A percentile compares a stretch with the other conserved stretches of the same genome.
Evolutionary conservation across 2,888 invertebrate genomes (phyloP).

Genomic region (Ophion ellenae): DNA sequence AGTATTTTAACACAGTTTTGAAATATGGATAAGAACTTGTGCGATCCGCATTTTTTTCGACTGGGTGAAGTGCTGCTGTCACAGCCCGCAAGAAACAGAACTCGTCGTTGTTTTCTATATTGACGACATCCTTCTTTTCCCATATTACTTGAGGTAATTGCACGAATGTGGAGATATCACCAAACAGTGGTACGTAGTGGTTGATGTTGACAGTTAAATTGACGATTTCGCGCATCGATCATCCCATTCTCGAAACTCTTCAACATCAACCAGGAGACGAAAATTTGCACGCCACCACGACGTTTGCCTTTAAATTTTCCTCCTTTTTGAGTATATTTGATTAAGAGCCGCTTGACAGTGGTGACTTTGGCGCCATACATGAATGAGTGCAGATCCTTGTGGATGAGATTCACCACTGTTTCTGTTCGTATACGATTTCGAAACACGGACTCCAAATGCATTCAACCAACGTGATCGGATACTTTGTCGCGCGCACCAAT

Average conservation of each 20-base stretch:
- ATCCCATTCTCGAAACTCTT: not conserved
- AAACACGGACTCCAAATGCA: too few relatives aligned
- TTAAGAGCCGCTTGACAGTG: too few relatives aligned
- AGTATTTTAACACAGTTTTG: conserved; percentile 60
- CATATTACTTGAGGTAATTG: conserved; percentile 64
- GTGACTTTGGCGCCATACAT: too few relatives aligned
- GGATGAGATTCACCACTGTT: too few relatives aligned
- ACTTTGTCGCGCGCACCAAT: too few relatives aligned
- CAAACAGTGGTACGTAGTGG: not conserved
- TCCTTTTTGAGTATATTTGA: too few relatives aligned
- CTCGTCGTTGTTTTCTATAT: conserved; percentile 68
- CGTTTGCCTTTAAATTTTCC: conserved; percentile 43
- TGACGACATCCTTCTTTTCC: conserved; percentile 67
- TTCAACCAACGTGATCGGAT: too few relatives aligned
- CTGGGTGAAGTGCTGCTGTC: conserved; percentile 65
- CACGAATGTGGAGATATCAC: conserved; percentile 57
- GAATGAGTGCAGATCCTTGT: too few relatives aligned
- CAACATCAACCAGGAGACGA: too few relatives aligned
- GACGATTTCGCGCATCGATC: not conserved
- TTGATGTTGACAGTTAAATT: not conserved
- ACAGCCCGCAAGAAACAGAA: conserved; percentile 69
- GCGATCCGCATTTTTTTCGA: conserved; percentile 20
- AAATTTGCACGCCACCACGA: conserved; percentile 46
- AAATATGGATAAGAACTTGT: conserved; percentile 65
- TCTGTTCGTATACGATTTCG: too few relatives aligned